These are phyloP conservation scores for Acrocephalus arundinaceus DNA, from an alignment of 2,113 vertebrate genomes.

Conservation along the genomic window DNA sequence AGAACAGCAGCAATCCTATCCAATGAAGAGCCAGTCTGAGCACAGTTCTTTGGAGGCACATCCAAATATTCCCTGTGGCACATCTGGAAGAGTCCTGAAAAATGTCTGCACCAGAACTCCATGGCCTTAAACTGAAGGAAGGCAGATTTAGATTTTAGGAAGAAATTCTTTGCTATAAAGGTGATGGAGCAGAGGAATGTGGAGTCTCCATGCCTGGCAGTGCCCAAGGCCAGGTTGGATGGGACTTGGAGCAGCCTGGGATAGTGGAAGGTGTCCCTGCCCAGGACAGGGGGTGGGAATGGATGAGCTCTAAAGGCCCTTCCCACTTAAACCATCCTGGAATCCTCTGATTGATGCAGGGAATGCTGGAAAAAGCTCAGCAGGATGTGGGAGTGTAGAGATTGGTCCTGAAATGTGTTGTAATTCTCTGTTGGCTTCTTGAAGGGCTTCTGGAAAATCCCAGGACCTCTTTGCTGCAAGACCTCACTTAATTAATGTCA, in stretches of 20 bases:
- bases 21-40: background rate
- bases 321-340: background rate
- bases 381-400: background rate
- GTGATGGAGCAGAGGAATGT: background rate
- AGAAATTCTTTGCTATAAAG: background rate
- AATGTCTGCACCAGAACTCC: background rate
- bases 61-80: background rate
- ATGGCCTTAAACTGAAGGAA: background rate
- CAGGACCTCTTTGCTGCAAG: background rate
- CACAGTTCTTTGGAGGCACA: background rate
- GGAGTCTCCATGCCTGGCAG: background rate
- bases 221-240: background rate
- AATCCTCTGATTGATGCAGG: background rate
- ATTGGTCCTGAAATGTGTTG: background rate
- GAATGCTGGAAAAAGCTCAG: background rate
- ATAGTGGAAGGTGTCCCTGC: background rate
- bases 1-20: background rate
- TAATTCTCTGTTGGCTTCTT: background rate
- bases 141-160: background rate
- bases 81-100: background rate
- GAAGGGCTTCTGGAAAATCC: background rate
- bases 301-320: background rate
- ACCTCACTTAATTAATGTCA: background rate
- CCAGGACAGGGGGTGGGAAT: background rate
- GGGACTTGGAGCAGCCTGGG: background rate